Conservation (phyloP, 2,113 vertebrate genomes). For the Nicator chloris region DNA sequence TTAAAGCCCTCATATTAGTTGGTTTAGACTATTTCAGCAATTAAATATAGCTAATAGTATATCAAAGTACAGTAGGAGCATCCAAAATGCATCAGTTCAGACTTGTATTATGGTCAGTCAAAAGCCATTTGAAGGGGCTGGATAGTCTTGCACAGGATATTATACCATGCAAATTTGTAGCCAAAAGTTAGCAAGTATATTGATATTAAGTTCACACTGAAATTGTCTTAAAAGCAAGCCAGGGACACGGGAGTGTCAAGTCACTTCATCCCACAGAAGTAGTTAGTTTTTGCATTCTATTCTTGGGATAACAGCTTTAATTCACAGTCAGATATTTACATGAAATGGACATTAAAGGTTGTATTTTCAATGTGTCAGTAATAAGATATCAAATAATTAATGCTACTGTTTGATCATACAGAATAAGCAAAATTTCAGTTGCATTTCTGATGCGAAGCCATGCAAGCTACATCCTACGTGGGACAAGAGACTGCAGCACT, state of each 20-base stretch:
- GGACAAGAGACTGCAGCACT: neutral
- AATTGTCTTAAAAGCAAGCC: neutral
- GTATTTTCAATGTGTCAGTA: neutral
- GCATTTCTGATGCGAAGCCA: constrained; percentile 13
- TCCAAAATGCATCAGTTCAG: neutral
- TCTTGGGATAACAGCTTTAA: neutral
- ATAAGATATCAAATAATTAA: neutral
- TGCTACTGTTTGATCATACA: neutral
- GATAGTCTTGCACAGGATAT: neutral
- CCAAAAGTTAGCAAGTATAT: neutral
- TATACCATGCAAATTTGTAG: neutral
- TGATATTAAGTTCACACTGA: neutral
- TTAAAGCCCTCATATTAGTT: neutral
- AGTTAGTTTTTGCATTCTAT: neutral
- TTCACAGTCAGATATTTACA: neutral
- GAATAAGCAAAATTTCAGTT: neutral
- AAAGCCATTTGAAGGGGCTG: neutral
- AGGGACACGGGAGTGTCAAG: neutral
- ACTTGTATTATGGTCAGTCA: neutral
- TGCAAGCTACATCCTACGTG: neutral
- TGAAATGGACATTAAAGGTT: neutral
- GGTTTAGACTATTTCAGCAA: neutral
- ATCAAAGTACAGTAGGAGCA: neutral
- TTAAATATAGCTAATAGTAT: neutral
- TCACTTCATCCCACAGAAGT: neutral